Evolutionary conservation across 2,888 invertebrate species (phyloP).

Genomic region (Malthinus flaveolus): DNA sequence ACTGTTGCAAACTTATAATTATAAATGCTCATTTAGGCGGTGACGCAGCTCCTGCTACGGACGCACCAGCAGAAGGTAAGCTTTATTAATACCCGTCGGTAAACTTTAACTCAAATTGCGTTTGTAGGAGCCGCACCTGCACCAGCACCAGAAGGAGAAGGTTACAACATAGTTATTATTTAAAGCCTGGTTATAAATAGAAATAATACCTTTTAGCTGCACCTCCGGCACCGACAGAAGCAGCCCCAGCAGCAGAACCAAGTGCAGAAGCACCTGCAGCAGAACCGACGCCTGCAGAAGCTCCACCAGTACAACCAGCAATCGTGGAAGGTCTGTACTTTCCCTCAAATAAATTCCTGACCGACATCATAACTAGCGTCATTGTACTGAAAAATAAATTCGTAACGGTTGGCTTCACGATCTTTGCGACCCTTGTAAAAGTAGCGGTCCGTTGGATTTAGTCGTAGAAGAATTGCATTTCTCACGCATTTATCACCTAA

Average conservation of each 20-base stretch:
- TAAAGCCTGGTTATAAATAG: neutral
- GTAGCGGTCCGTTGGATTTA: too few relatives aligned
- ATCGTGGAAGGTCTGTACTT: slow-evolving; percentile 33
- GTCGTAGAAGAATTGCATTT: too few relatives aligned
- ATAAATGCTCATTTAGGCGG: slow-evolving; percentile 30
- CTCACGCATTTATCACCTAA: too few relatives aligned
- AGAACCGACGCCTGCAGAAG: slow-evolving; percentile 47
- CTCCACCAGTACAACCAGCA: slow-evolving; percentile 45
- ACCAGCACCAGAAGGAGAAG: slow-evolving; percentile 30
- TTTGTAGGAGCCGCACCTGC: slow-evolving; percentile 4
- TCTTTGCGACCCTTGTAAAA: too few relatives aligned
- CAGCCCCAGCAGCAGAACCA: slow-evolving; percentile 13
- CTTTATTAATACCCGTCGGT: neutral
- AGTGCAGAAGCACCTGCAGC: slow-evolving; percentile 21
- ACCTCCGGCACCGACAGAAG: slow-evolving; percentile 33
- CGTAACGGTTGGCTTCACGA: too few relatives aligned
- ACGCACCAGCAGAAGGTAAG: slow-evolving; percentile 24
- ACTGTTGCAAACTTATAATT: too few relatives aligned
- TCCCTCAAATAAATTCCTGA: too few relatives aligned
- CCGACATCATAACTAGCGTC: too few relatives aligned
- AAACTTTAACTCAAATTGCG: neutral
- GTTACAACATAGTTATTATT: neutral
- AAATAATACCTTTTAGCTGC: neutral
- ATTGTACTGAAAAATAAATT: too few relatives aligned
- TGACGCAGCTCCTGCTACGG: slow-evolving; percentile 35